Conservation (phyloP, 2,113 vertebrate genomes). For the Cebidichthys violaceus region DNA sequence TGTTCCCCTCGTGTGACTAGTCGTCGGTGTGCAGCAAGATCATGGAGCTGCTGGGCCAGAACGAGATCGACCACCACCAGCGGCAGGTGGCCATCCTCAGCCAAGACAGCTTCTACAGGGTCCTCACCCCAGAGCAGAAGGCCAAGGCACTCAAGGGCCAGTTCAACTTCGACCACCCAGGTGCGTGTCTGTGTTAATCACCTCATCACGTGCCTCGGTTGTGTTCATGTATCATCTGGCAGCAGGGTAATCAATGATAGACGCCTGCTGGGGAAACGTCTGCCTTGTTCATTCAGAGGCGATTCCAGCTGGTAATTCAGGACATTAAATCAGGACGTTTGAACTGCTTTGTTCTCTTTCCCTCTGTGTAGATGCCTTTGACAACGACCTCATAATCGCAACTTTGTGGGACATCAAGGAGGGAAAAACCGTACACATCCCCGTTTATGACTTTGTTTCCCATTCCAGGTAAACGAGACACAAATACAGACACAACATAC, state of each 20-base stretch:
- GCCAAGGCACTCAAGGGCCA: slow-evolving; percentile 93
- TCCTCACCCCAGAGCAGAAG: slow-evolving; percentile 93
- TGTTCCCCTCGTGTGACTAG: slow-evolving; percentile 65
- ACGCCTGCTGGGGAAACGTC: neutral
- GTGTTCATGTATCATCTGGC: neutral
- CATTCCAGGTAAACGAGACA: slow-evolving; percentile 91
- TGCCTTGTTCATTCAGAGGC: neutral
- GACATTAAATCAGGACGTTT: neutral
- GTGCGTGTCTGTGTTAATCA: slow-evolving; percentile 70
- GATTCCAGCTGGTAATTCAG: neutral
- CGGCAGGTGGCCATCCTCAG: slow-evolving; percentile 94
- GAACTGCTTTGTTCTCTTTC: slow-evolving; percentile 1
- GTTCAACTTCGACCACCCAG: slow-evolving; percentile 97
- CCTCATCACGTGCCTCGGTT: neutral
- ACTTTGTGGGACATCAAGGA: slow-evolving; percentile 91
- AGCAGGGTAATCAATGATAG: neutral
- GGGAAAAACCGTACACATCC: slow-evolving; percentile 93
- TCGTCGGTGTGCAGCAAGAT: slow-evolving; percentile 95
- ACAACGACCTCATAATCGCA: slow-evolving; percentile 92
- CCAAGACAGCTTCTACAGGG: slow-evolving; percentile 95
- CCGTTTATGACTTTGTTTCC: slow-evolving; percentile 94
- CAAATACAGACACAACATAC: neutral
- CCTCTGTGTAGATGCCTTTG: slow-evolving; percentile 89
- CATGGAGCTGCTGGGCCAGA: slow-evolving; percentile 93
- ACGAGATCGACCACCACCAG: slow-evolving; percentile 93